These are phyloP conservation scores for Hylia prasina DNA, from an alignment of 2,113 vertebrate species.

Conservation along the genomic window DNA sequence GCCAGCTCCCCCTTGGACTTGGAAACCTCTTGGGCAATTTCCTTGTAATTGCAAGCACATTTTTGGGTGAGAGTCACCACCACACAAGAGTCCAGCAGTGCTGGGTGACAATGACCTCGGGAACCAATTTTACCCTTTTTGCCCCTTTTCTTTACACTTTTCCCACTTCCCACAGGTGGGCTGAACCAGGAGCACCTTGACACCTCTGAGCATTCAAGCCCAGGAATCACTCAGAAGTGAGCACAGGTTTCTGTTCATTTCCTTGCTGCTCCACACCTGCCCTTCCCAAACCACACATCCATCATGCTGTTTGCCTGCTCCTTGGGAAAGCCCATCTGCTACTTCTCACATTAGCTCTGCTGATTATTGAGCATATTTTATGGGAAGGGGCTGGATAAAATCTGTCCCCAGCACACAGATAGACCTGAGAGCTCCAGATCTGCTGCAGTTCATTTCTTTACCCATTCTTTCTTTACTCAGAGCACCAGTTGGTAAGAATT, in stretches of 20 bases:
- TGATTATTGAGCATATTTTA: neutral
- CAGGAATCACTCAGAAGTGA: neutral
- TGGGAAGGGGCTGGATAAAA: neutral
- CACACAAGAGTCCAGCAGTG: accelerated
- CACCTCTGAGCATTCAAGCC: neutral
- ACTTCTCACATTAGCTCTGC: neutral
- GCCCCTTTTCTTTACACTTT: neutral
- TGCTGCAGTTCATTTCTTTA: neutral
- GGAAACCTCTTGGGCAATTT: neutral
- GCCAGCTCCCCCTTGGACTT: neutral
- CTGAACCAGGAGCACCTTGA: neutral
- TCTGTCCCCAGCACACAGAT: neutral
- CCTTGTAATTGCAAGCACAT: neutral
- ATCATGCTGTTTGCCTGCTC: neutral
- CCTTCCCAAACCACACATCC: neutral
- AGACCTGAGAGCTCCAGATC: neutral
- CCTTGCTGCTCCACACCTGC: neutral
- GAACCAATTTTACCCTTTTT: neutral
- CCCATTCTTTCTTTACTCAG: accelerated
- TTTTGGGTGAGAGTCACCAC: neutral
- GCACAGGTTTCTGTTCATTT: neutral
- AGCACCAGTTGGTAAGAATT: neutral
- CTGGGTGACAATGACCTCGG: accelerated
- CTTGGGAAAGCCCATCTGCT: neutral
- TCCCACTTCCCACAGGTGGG: neutral